Evolutionary conservation across 92 coral and sea anemone species (phyloP), one percentile per base, ranked within the genome.

Genomic region (Epizoanthus stellaris): DNA sequence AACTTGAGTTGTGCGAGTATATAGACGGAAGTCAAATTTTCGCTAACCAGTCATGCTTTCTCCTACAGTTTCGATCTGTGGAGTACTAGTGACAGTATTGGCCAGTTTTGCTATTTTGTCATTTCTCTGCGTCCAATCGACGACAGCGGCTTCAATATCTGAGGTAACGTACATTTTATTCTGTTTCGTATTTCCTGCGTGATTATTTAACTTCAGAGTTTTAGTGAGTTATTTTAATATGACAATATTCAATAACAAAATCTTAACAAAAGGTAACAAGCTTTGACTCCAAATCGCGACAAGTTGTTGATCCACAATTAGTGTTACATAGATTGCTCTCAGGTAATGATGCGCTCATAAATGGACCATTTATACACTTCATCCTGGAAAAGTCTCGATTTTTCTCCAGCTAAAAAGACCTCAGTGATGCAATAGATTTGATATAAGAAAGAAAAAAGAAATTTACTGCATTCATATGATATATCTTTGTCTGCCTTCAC

Each of bases 51-150:
- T 6, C 83, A 79, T 79, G 83, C 38, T 63, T 40, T 19, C 47
- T 64, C 83, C 71, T 63, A 53, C 53, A 23, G 71, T 58, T 11
- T 61, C 83, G 30, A 23, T 79, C 67, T 79, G 67, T 3, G 57
- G 83, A 5, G 45, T 79, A n/a, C 58, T 79, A 9, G 67, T 63
- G 13, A 45, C 20, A 19, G 57, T 64, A 21, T 13, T 79, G 21
- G 71, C 53, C 45, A 45, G 71, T 47, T 15, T 62, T 4, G 45
- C 40, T 17, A 63, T 79, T 64, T 79, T 62, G 67, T 19, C 72
- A 13, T 43, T 63, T 10, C 0, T 79, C 17, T 62, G 70, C 83
- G 45, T 79, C 83, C 83, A 79, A 36, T 58, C 71, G 6, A 20
- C 83, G 13, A 62, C 83, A 20, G 60, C 83, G 15, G 72, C 67